Evolutionary conservation across 2,113 vertebrate species (phyloP).

Genomic region (Sakesphorus luctuosus): DNA sequence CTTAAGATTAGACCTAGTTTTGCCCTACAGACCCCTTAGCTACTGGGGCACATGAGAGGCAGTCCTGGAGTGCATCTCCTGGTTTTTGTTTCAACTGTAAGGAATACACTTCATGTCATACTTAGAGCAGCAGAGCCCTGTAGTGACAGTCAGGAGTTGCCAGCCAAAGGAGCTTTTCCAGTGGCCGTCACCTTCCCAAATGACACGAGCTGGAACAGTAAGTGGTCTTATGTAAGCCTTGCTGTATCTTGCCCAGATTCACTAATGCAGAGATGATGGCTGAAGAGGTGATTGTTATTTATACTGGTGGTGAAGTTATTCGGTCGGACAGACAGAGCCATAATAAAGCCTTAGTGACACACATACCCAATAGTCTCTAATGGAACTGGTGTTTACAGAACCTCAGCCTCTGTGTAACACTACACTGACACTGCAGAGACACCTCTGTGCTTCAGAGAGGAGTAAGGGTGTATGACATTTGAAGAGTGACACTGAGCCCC

Average conservation of each 20-base stretch:
- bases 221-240: not conserved
- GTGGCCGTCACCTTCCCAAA: not conserved
- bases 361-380: not conserved
- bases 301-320: not conserved
- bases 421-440: not conserved
- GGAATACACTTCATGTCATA: not conserved
- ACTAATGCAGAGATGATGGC: not conserved
- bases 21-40: not conserved
- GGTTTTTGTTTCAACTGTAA: not conserved
- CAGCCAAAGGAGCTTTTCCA: not conserved
- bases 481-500: not conserved
- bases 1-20: not conserved
- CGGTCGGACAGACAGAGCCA: not conserved
- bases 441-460: not conserved
- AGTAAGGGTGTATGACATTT: not conserved
- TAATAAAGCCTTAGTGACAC: not conserved
- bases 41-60: not conserved
- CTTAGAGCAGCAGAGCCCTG: not conserved
- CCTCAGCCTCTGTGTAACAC: not conserved
- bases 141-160: not conserved
- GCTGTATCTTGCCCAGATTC: not conserved
- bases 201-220: not conserved
- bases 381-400: not conserved
- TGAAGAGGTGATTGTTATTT: not conserved
- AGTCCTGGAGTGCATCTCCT: not conserved